Evolutionary conservation across 2,113 vertebrate genomes (phyloP).

Genomic region (Notechis scutatus): DNA sequence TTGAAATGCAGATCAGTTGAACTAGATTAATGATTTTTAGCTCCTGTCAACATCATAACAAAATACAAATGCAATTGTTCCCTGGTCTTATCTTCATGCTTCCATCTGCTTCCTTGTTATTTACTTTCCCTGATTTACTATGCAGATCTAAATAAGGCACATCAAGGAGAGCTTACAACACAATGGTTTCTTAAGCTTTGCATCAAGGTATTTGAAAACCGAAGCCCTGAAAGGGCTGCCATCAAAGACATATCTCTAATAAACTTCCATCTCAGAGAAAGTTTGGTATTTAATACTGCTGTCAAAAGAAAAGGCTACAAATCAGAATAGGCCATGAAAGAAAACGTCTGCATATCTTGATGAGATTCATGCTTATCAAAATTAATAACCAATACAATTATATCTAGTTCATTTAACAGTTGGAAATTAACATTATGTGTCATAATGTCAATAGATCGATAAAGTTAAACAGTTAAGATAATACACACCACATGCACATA

Average conservation of each 20-base stretch:
- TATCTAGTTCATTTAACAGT: constrained; percentile 76
- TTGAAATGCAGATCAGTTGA: constrained; percentile 99
- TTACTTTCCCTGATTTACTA: constrained; percentile 99
- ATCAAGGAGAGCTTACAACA: constrained; percentile 98
- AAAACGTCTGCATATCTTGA: constrained; percentile 82
- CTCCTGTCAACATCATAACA: constrained; percentile 99
- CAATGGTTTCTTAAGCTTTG: constrained; percentile 99
- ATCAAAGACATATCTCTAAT: constrained; percentile 99
- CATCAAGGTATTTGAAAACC: constrained; percentile 99
- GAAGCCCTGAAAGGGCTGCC: constrained; percentile 95
- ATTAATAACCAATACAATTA: constrained; percentile 81
- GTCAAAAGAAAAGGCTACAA: constrained; percentile 89
- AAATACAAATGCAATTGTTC: constrained; percentile 99
- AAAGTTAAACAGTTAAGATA: constrained; percentile 71
- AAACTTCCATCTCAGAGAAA: constrained; percentile 97
- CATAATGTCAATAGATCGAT: constrained; percentile 65
- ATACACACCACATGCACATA: constrained; percentile 46
- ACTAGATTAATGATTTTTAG: constrained; percentile 99
- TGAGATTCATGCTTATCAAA: constrained; percentile 87
- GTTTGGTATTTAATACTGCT: constrained; percentile 92
- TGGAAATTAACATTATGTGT: constrained; percentile 71
- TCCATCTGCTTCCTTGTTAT: constrained; percentile 99
- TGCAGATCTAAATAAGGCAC: constrained; percentile 99
- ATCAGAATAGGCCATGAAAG: constrained; percentile 83
- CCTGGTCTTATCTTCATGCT: constrained; percentile 95